Evolutionary conservation across 2,113 vertebrate genomes (phyloP).

Genomic region (Sclerurus mexicanus): DNA sequence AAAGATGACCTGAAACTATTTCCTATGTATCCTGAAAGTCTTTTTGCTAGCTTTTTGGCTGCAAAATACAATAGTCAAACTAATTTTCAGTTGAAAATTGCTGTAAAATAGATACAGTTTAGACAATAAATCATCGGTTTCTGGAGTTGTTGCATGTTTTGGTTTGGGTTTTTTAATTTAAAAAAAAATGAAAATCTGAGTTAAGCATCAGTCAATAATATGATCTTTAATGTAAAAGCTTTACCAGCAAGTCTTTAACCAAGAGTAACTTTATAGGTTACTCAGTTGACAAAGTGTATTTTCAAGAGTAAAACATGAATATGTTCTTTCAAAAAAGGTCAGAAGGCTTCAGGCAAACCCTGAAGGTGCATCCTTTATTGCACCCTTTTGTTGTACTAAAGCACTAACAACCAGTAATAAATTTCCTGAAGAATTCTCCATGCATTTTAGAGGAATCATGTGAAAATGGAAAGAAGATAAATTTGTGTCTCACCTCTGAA

Average conservation of each 20-base stretch:
- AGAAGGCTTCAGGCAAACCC: background rate
- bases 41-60: background rate
- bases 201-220: background rate
- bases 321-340: background rate
- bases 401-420: background rate
- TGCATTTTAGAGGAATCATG: accelerated
- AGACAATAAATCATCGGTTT: background rate
- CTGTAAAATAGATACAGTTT: background rate
- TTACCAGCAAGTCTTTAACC: background rate
- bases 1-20: background rate
- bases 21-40: background rate
- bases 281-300: background rate
- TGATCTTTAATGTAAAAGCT: background rate
- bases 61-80: background rate
- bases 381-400: background rate
- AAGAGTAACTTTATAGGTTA: background rate
- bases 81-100: background rate
- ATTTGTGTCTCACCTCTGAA: background rate
- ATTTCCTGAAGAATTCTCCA: background rate
- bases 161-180: accelerated
- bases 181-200: background rate
- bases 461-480: background rate
- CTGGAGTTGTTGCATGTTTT: background rate
- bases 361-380: background rate
- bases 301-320: background rate